Conservation (phyloP, 30 jellyfish, hydroid and myxozoan species). For the Cassiopea xamachana region DNA sequence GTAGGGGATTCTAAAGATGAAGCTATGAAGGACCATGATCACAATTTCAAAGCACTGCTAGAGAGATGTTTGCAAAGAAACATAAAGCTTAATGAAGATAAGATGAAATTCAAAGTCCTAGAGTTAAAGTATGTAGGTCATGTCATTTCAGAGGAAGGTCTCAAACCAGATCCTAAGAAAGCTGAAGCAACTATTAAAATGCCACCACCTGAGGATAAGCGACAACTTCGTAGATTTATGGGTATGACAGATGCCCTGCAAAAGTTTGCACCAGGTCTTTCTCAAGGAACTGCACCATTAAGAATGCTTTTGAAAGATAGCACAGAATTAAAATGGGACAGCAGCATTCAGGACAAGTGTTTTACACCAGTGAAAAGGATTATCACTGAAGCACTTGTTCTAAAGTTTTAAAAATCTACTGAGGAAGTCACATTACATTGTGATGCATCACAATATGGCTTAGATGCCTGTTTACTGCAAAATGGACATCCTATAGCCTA, state of each 20-base stretch:
- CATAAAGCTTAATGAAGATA: constrained; percentile 35
- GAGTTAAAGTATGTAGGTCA: constrained; percentile 70
- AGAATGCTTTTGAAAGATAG: constrained; percentile 35
- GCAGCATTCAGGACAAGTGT: constrained; percentile 43
- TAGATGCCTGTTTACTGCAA: constrained; percentile 66
- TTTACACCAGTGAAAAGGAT: constrained; percentile 30
- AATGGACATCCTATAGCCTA: constrained; percentile 57
- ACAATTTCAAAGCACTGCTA: constrained; percentile 8
- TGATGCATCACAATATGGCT: constrained; percentile 71
- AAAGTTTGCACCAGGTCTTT: constrained; percentile 43
- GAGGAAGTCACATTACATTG: constrained; percentile 22
- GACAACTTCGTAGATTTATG: constrained; percentile 33
- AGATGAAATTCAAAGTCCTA: constrained; percentile 30
- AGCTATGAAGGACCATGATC: constrained; percentile 57
- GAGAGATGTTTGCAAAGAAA: constrained; percentile 2
- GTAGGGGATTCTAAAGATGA: constrained; percentile 47
- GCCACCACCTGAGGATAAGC: constrained; percentile 13
- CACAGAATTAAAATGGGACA: constrained; percentile 44
- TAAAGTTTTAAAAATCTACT: constrained; percentile 30
- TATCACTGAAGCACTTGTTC: constrained; percentile 46
- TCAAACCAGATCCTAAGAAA: constrained; percentile 66
- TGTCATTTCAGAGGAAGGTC: constrained; percentile 55
- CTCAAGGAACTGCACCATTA: constrained; percentile 38
- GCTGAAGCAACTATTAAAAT: constrained; percentile 32
- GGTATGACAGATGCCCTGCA: constrained; percentile 46